Conservation (phyloP, 2,797 vertebrate species). For the Vultur gryphus region DNA sequence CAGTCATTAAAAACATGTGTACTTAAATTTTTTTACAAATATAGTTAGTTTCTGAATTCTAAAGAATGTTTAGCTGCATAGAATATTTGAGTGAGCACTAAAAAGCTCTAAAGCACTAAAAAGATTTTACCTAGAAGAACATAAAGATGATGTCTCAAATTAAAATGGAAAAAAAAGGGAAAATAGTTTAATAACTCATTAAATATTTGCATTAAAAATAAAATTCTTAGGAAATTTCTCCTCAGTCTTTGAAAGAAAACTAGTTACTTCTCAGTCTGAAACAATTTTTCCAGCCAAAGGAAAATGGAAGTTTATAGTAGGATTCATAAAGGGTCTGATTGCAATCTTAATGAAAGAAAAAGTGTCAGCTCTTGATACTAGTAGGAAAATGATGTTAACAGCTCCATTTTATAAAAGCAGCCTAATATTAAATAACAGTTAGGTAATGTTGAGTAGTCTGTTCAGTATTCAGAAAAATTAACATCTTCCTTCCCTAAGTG, state of each 20-base stretch:
- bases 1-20: neutral
- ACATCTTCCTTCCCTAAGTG: neutral
- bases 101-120: too few relatives aligned
- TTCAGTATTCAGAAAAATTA: neutral
- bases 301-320: neutral
- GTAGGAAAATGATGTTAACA: neutral
- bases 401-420: neutral
- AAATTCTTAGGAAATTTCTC: neutral
- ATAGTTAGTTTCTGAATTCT: neutral
- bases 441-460: neutral
- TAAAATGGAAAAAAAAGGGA: neutral
- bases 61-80: neutral
- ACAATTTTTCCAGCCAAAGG: neutral
- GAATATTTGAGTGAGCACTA: neutral
- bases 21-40: neutral
- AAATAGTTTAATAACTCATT: neutral
- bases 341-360: neutral
- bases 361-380: neutral
- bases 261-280: neutral
- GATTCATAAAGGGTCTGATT: neutral
- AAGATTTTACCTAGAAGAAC: neutral
- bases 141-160: neutral
- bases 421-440: neutral
- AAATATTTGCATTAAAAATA: neutral
- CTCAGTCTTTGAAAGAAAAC: neutral